Conservation (phyloP, 2,113 vertebrate species). For the Cochlearius cochlearius region DNA sequence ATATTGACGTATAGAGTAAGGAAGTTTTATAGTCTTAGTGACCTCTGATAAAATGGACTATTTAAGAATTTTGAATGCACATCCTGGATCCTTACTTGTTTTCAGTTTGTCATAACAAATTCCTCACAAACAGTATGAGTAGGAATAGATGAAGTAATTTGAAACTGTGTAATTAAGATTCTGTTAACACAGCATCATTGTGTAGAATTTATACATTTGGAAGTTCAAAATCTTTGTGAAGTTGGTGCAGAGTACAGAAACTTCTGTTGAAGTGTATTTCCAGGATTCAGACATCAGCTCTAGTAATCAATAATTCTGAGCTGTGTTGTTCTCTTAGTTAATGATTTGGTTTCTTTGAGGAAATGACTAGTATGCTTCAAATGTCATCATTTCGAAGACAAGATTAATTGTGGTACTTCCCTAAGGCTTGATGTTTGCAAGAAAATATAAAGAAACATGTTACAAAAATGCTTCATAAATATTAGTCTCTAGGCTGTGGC, state of each 20-base stretch:
- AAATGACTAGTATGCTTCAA: not conserved
- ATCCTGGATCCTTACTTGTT: not conserved
- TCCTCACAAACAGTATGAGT: not conserved
- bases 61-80: not conserved
- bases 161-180: not conserved
- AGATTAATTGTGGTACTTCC: not conserved
- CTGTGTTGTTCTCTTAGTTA: not conserved
- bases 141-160: not conserved
- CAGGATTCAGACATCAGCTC: not conserved
- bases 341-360: not conserved
- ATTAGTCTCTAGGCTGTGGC: not conserved
- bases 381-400: not conserved
- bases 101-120: not conserved
- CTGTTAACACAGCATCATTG: rapidly evolving
- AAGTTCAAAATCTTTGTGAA: not conserved
- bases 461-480: not conserved
- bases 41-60: not conserved
- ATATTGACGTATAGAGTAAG: not conserved
- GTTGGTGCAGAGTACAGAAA: not conserved
- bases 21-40: not conserved
- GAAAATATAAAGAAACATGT: not conserved
- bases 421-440: not conserved
- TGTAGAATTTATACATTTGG: not conserved
- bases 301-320: not conserved
- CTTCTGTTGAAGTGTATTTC: not conserved